phyloP scores from a whole-genome alignment of 2,888 invertebrate species.

The Cryptus armator region DNA sequence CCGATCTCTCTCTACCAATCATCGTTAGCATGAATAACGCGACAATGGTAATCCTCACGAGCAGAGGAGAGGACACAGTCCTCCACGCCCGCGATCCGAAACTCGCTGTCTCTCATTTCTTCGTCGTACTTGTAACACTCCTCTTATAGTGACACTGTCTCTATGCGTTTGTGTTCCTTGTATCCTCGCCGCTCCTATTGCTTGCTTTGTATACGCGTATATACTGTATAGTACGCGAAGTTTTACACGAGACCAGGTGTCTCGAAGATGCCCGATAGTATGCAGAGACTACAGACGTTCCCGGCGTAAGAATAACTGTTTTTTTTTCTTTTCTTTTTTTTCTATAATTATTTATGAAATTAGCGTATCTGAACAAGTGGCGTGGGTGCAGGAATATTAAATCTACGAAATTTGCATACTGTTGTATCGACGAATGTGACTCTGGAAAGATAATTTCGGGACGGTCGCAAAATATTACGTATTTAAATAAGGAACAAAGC shows the following conservation, averaged over 20 bases:
- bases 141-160: not conserved
- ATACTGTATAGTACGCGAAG: not conserved
- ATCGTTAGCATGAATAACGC: conserved; percentile 83
- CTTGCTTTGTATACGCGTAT: not conserved
- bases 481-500: not conserved
- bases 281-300: not conserved
- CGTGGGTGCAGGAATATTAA: not conserved
- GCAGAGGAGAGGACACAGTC: conserved; percentile 51
- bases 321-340: not conserved
- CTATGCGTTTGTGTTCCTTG: not conserved
- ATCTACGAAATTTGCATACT: not conserved
- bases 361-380: no score
- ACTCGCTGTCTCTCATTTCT: conserved; percentile 62
- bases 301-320: not conserved
- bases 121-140: conserved; percentile 2
- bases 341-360: not conserved
- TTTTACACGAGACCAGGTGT: conserved; percentile 17
- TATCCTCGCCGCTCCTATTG: conserved; percentile 18
- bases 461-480: not conserved
- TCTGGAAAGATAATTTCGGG: not conserved
- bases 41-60: conserved; percentile 82
- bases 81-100: conserved; percentile 42
- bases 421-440: not conserved
- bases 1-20: conserved; percentile 81
- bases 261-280: not conserved